A percentile compares a stretch with the other conserved stretches of the same genome.
Evolutionary conservation across 2,888 invertebrate species (phyloP).

Genomic region (Autographa pulchrina): DNA sequence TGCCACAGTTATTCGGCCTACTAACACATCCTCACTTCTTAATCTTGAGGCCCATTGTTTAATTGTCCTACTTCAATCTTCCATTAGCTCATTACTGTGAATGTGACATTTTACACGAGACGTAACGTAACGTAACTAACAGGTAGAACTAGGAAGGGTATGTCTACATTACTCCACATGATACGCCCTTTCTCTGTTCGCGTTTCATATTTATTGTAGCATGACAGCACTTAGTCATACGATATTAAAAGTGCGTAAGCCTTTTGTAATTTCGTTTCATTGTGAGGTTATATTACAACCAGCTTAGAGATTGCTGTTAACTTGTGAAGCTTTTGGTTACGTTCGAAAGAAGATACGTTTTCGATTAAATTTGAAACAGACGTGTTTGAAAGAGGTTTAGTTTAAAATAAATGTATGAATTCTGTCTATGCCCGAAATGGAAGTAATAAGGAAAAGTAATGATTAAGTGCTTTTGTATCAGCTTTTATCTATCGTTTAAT

Average conservation of each 20-base stretch:
- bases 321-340: no score
- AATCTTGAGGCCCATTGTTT: no score
- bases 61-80: not conserved
- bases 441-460: no score
- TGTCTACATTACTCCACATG: constrained; percentile 62
- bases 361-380: no score
- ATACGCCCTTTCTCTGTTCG: constrained; percentile 75
- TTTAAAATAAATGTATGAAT: no score
- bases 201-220: constrained; percentile 57
- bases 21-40: no score
- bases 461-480: no score
- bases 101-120: constrained; percentile 39
- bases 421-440: no score
- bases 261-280: not conserved
- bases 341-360: no score
- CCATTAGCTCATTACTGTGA: constrained; percentile 1
- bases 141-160: constrained; percentile 71
- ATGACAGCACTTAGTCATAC: constrained; percentile 50
- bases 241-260: constrained; percentile 32
- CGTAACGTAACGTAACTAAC: constrained; percentile 67
- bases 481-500: no score
- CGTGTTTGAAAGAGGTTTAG: no score
- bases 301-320: not conserved
- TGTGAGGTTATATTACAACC: not conserved
- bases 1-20: not conserved